Percentiles rank a stretch among this genome's conserved stretches.
Evolutionary conservation across 2,113 vertebrate genomes (phyloP).

Genomic region (Rafetus swinhoei): DNA sequence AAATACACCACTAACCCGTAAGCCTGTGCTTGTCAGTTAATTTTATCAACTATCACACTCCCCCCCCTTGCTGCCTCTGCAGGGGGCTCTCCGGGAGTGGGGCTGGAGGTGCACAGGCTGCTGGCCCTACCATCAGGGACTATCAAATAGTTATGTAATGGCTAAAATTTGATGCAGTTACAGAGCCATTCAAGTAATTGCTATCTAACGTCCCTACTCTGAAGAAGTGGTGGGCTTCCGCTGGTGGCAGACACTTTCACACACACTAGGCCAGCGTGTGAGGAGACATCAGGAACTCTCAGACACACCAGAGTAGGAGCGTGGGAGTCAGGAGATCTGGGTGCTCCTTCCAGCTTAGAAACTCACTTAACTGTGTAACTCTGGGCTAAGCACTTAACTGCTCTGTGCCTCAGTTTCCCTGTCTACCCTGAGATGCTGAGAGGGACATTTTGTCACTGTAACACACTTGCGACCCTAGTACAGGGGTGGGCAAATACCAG

Average conservation of each 20-base stretch:
- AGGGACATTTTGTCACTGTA: neutral
- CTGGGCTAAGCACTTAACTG: neutral
- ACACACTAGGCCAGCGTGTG: neutral
- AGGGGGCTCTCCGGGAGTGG: too few species aligned
- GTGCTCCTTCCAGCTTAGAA: neutral
- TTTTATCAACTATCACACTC: too few species aligned
- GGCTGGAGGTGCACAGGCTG: too few species aligned
- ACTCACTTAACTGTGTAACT: neutral
- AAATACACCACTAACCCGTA: too few species aligned
- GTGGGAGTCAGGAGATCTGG: neutral
- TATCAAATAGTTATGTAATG: too few species aligned
- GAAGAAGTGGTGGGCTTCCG: neutral
- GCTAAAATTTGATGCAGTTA: too few species aligned
- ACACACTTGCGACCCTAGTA: neutral
- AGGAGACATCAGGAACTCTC: neutral
- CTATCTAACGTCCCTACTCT: neutral
- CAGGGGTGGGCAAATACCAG: too few species aligned
- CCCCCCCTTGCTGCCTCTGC: too few species aligned
- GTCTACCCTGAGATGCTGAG: neutral
- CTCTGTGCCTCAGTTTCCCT: neutral
- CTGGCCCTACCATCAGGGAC: too few species aligned
- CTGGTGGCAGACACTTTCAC: neutral
- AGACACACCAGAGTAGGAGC: neutral
- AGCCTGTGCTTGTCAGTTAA: too few species aligned
- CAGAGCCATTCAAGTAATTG: too few species aligned